Conservation (phyloP, 2,797 vertebrate species). For the Danio aesculapii region DNA sequence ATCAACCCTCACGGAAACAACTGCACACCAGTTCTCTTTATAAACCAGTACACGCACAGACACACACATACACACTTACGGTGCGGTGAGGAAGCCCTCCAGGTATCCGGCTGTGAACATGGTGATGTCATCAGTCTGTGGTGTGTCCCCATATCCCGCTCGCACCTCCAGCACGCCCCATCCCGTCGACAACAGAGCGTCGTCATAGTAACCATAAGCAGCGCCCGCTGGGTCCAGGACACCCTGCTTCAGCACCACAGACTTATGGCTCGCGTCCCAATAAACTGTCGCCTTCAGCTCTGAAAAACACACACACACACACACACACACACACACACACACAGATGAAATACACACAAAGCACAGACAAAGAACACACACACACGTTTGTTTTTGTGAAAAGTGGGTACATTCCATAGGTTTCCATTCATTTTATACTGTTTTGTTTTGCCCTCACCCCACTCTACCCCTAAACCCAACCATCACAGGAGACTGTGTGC, state of each 20-base stretch:
- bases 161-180: conserved; percentile 91
- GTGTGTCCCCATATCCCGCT: conserved; percentile 83
- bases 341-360: no score
- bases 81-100: conserved; percentile 90
- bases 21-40: no score
- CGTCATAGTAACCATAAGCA: conserved; percentile 88
- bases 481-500: no score
- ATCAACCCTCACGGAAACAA: no score
- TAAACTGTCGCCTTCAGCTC: conserved; percentile 82
- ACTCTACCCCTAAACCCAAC: no score
- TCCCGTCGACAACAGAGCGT: conserved; percentile 81
- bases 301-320: conserved; percentile 38
- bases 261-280: conserved; percentile 81
- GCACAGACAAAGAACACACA: no score
- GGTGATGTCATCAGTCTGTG: conserved; percentile 78
- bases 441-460: no score
- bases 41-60: no score
- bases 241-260: conserved; percentile 77
- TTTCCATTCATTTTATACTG: no score
- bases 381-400: no score
- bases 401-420: no score
- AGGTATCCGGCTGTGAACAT: conserved; percentile 90
- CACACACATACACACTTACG: conserved; percentile 74
- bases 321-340: no score
- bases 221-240: conserved; percentile 82